phyloP scores from a whole-genome alignment of 2,113 vertebrate genomes.

The Astur gentilis region DNA sequence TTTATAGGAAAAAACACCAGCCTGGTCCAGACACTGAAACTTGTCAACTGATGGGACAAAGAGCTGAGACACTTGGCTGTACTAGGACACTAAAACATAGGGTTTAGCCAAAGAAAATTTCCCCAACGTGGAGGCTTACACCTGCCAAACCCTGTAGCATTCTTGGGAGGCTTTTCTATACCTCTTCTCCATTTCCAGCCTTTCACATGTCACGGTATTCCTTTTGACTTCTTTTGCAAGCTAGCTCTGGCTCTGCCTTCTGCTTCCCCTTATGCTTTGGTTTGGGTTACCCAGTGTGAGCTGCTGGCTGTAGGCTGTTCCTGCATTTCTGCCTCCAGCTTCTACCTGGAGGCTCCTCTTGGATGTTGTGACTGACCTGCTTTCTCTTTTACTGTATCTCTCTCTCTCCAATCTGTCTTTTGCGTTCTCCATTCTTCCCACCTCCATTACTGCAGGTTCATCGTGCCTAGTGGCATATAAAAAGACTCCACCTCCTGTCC shows the following conservation, averaged over 20 bases:
- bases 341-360: constrained; percentile 6
- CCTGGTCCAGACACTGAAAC: constrained; percentile 30
- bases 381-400: constrained; percentile 34
- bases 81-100: constrained; percentile 18
- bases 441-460: constrained; percentile 79
- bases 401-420: constrained; percentile 2
- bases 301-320: constrained; percentile 51
- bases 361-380: constrained; percentile 50
- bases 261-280: constrained; percentile 32
- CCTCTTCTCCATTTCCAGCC: constrained; percentile 25
- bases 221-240: constrained; percentile 51
- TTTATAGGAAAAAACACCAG: constrained; percentile 41
- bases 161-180: constrained; percentile 30
- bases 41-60: constrained; percentile 45
- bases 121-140: background rate
- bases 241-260: constrained; percentile 50
- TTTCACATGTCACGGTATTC: constrained; percentile 13
- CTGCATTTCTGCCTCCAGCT: constrained; percentile 46
- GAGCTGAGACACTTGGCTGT: constrained; percentile 33
- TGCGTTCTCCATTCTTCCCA: background rate
- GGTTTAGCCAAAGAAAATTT: background rate
- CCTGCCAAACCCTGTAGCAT: background rate
- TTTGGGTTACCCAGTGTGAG: constrained; percentile 17
- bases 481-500: constrained; percentile 95
- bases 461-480: constrained; percentile 96